phyloP scores from a whole-genome alignment of 92 coral and sea anemone species.

The Ricordea florida region DNA sequence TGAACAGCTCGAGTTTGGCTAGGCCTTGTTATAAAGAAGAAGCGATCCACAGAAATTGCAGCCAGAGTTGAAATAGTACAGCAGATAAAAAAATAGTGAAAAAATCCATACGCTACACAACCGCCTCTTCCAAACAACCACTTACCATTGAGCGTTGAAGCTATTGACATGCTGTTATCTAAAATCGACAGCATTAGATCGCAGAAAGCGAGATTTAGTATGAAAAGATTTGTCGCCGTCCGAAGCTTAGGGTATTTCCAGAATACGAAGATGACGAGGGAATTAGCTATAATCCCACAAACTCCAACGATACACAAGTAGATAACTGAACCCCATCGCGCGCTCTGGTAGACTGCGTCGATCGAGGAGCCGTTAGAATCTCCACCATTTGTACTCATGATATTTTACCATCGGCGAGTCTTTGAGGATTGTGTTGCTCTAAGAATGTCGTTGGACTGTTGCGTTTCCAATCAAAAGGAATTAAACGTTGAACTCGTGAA shows the following conservation, averaged over 20 bases:
- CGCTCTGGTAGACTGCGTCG: slow-evolving; percentile 15
- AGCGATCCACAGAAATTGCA: slow-evolving; percentile 84
- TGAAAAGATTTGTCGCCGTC: slow-evolving; percentile 88
- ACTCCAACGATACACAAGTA: slow-evolving; percentile 73
- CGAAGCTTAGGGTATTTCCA: slow-evolving; percentile 82
- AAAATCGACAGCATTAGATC: slow-evolving; percentile 79
- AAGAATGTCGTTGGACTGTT: not conserved
- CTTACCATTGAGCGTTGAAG: slow-evolving; percentile 52
- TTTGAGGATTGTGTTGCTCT: not conserved
- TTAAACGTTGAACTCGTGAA: not conserved
- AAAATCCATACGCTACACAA: slow-evolving; percentile 81
- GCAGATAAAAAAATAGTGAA: slow-evolving; percentile 80
- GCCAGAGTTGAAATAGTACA: slow-evolving; percentile 83
- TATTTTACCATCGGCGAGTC: not conserved
- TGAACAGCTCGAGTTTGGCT: slow-evolving; percentile 68
- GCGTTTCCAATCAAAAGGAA: not conserved
- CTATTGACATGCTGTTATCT: slow-evolving; percentile 70
- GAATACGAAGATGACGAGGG: slow-evolving; percentile 76
- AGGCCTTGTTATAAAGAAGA: slow-evolving; percentile 86
- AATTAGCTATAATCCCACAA: slow-evolving; percentile 77
- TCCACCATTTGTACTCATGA: slow-evolving; percentile 9
- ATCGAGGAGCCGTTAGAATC: slow-evolving; percentile 11
- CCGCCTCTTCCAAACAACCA: slow-evolving; percentile 85
- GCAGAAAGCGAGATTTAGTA: slow-evolving; percentile 85
- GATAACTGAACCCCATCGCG: slow-evolving; percentile 59